Evolutionary conservation across 1,140 invertebrate species (phyloP).

Genomic region (Euwallacea fornicatus): DNA sequence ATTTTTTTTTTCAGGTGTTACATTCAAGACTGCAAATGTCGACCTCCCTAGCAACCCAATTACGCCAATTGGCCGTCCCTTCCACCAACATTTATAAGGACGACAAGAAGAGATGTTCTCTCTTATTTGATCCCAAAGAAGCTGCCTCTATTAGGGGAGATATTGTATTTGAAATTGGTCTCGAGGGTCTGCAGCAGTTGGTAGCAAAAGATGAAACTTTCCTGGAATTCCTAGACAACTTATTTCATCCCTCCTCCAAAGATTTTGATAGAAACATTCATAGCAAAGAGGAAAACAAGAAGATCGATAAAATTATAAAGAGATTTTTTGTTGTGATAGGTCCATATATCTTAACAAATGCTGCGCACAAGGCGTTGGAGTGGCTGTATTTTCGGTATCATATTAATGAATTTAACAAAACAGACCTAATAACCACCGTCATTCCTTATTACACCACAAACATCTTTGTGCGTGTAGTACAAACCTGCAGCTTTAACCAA

Average conservation of each 20-base stretch:
- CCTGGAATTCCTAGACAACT: conserved; percentile 67
- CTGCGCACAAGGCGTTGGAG: conserved; percentile 87
- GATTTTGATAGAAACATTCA: conserved; percentile 80
- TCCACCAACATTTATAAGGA: conserved; percentile 72
- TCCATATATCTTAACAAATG: conserved; percentile 83
- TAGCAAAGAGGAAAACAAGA: conserved; percentile 71
- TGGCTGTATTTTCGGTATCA: conserved; percentile 89
- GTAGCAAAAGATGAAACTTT: conserved; percentile 72
- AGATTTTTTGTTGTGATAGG: conserved; percentile 80
- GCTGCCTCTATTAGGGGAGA: conserved; percentile 82
- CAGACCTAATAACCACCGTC: conserved; percentile 76
- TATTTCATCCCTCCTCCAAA: conserved; percentile 76
- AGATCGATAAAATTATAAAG: conserved; percentile 74
- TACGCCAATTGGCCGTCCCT: conserved; percentile 77
- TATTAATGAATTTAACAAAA: conserved; percentile 85
- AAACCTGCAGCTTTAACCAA: conserved; percentile 70
- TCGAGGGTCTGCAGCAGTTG: conserved; percentile 81
- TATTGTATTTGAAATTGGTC: conserved; percentile 82
- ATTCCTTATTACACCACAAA: conserved; percentile 91
- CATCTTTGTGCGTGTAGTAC: conserved; percentile 81
- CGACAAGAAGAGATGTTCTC: conserved; percentile 72
- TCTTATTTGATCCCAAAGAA: conserved; percentile 87
- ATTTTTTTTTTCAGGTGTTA: not conserved
- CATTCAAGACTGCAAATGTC: conserved; percentile 49
- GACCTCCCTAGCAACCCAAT: conserved; percentile 81